These are phyloP conservation scores for Cephalopachus bancanus DNA, from an alignment of 2,797 vertebrate genomes.

Conservation along the genomic window DNA sequence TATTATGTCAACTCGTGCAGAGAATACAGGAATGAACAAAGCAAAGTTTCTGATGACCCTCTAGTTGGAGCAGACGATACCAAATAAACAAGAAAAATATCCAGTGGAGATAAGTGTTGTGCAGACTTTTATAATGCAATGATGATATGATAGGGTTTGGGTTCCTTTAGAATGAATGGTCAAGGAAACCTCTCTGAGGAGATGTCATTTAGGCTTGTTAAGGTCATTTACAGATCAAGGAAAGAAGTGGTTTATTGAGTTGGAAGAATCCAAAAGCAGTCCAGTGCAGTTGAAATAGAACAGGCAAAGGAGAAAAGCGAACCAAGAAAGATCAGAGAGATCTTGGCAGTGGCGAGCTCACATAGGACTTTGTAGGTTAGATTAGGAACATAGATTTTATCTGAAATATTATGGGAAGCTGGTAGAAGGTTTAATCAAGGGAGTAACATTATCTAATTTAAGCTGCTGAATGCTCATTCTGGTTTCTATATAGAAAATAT, in stretches of 20 bases:
- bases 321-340: background rate
- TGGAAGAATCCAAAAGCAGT: background rate
- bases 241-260: background rate
- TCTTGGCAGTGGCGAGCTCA: background rate
- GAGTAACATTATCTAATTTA: background rate
- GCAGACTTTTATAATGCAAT: background rate
- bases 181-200: constrained; percentile 18
- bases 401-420: background rate
- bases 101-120: background rate
- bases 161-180: background rate
- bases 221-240: background rate
- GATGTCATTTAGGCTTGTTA: background rate
- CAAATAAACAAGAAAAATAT: constrained; percentile 48
- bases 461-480: background rate
- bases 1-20: background rate
- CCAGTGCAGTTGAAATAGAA: background rate
- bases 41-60: background rate
- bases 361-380: background rate
- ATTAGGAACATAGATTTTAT: background rate
- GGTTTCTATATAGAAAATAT: background rate
- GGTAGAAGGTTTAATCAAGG: background rate
- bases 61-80: background rate
- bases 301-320: background rate
- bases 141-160: background rate
- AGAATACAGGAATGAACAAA: background rate